Evolutionary conservation across 2,113 vertebrate species (phyloP).

Genomic region (Datnioides undecimradiatus): DNA sequence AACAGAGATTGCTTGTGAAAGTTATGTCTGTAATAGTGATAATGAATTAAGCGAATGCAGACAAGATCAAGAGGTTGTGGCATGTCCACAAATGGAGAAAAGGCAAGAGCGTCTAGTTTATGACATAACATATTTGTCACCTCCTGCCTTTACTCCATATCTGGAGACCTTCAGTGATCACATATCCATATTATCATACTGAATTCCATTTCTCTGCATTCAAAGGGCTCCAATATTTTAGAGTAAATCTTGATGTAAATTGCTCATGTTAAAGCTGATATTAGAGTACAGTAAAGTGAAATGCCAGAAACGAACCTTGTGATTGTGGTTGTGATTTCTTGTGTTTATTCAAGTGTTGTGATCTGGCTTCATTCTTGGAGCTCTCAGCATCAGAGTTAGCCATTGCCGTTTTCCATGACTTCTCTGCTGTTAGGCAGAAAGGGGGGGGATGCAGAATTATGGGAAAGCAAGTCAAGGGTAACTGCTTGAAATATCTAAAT

Average conservation of each 20-base stretch:
- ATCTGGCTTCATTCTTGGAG: constrained; percentile 60
- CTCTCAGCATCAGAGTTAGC: constrained; percentile 21
- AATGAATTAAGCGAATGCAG: no score
- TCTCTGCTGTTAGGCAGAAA: constrained; percentile 54
- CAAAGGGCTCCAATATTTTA: not conserved
- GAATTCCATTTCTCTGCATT: not conserved
- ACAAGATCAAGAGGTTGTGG: no score
- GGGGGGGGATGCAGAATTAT: not conserved
- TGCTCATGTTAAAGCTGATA: no score
- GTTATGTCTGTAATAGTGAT: no score
- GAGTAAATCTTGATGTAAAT: no score
- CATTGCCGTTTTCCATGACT: constrained; percentile 48
- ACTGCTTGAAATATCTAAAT: not conserved
- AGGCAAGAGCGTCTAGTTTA: no score
- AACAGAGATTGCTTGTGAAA: no score
- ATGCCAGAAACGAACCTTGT: constrained; percentile 55
- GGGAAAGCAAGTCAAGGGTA: not conserved
- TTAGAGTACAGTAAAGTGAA: not conserved
- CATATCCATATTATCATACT: no score
- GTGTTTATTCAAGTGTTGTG: constrained; percentile 67
- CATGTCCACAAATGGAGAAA: no score
- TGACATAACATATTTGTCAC: not conserved
- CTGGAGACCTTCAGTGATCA: no score
- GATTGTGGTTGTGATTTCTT: constrained; percentile 69
- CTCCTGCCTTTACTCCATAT: no score